Evolutionary conservation across 2,113 vertebrate genomes (phyloP), one percentile per base, ranked within the genome.

Genomic region (Apteryx mantelli): DNA sequence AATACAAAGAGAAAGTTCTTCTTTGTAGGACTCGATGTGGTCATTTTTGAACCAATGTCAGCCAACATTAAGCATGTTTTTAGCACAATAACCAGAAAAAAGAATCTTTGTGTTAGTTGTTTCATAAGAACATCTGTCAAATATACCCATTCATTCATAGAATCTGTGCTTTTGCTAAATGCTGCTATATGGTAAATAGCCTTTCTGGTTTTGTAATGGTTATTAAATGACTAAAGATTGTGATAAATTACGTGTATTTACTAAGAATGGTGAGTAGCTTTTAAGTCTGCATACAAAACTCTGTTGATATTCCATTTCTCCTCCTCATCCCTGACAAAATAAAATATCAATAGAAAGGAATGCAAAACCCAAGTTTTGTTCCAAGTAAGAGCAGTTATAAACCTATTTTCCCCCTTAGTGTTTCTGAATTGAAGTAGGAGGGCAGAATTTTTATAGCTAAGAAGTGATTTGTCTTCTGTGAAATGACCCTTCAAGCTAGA

Each of bases 231-330:
- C 81, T 84, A 34, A 26, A 84, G 52, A 50, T 79, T 64, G 34
- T 82, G 78, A 40, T 34, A 74, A 89, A 83, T 86, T n/a, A 24
- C 28, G 61, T 71, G 36, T 76, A 52, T 70, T 83, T 82, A 46
- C 25, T 56, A 58, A 73, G 64, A 87, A 48, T 63, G 65, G 87
- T 78, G 68, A 61, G 64, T 42, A 81, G 71, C 26, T n/a, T 34
- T 42, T 70, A 83, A 60, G 8, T 76, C 78, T 80, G 20, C 73
- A 48, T 68, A 74, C 40, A 73, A 20, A 17, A 40, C 7, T 69
- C 30, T 52, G 82, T 83, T 76, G 94, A 94, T 94, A 58, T 63
- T 83, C 46, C 10, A 77, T 86, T 94, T 91, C 44, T 36, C 44
- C 5, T 79, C 69, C 48, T 90, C n/a, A 55, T 83, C 11, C 30